phyloP scores from a whole-genome alignment of 2,113 vertebrate species.

The Gambusia affinis region DNA sequence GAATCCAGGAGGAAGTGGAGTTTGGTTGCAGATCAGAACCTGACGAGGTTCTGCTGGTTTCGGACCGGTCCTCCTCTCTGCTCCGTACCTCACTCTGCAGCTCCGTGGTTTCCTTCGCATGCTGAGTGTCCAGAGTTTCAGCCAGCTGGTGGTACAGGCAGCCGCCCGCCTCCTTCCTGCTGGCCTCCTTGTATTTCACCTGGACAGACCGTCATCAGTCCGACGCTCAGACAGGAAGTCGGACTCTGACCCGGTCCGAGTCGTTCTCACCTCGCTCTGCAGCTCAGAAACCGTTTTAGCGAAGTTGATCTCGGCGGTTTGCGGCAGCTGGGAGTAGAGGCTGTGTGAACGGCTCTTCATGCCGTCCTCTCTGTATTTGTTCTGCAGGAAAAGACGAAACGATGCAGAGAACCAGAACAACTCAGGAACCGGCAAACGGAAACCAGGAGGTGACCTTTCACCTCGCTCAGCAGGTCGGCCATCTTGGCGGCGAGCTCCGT shows the following conservation, averaged over 20 bases:
- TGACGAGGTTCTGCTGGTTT: background rate
- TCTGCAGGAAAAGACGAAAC: constrained; percentile 40
- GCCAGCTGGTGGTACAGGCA: constrained; percentile 60
- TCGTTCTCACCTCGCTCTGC: constrained; percentile 78
- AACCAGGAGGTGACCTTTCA: constrained; percentile 7
- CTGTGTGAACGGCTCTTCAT: constrained; percentile 38
- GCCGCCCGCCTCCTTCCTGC: constrained; percentile 52
- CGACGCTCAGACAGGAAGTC: background rate
- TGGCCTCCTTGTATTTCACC: constrained; percentile 85
- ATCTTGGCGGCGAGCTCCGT: constrained; percentile 72
- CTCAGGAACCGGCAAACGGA: no score
- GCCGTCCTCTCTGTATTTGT: constrained; percentile 63
- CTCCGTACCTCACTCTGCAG: constrained; percentile 67
- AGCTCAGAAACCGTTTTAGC: constrained; percentile 73
- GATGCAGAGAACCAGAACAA: background rate
- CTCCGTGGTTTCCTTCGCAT: constrained; percentile 44
- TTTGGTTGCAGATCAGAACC: background rate
- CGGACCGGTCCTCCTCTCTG: background rate
- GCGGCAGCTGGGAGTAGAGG: constrained; percentile 61
- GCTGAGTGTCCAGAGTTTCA: constrained; percentile 48
- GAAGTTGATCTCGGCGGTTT: constrained; percentile 42
- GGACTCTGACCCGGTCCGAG: background rate
- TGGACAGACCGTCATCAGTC: constrained; percentile 7
- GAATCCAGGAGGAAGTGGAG: background rate
- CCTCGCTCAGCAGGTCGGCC: constrained; percentile 71